These are phyloP conservation scores for Varroa destructor DNA, from an alignment of 1,140 invertebrate genomes.

Conservation along the genomic window DNA sequence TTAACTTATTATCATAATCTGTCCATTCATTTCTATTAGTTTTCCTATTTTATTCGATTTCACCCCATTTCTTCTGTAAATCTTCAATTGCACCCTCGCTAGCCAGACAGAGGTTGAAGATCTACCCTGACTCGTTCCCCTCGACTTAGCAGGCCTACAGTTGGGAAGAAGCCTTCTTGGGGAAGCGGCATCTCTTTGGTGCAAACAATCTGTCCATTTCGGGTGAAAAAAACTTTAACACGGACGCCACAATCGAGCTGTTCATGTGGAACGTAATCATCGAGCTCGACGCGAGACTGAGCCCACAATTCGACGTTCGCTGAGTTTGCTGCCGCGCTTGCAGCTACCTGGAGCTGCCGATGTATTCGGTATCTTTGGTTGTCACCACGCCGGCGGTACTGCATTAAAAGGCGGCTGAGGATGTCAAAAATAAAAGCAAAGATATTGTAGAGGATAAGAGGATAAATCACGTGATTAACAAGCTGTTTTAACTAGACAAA, in stretches of 20 bases:
- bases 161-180: conserved; percentile 49
- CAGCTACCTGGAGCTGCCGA: background rate
- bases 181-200: conserved; percentile 45
- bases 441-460: no score
- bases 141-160: conserved; percentile 48
- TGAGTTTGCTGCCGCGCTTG: no score
- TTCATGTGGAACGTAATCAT: conserved; percentile 17
- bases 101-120: conserved; percentile 47
- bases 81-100: conserved; percentile 31
- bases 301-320: conserved; percentile 2
- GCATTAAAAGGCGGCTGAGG: no score
- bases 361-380: background rate
- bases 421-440: no score
- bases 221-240: conserved; percentile 46
- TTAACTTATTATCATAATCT: no score
- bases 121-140: conserved; percentile 48
- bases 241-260: conserved; percentile 13
- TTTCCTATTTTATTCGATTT: no score
- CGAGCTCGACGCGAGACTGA: conserved; percentile 1
- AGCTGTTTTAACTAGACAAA: no score
- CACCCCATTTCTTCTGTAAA: no score
- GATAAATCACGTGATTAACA: no score
- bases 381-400: conserved; percentile 4
- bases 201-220: conserved; percentile 48
- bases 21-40: no score